These are phyloP conservation scores for Todus mexicanus DNA, from an alignment of 2,797 vertebrate genomes.

Conservation along the genomic window DNA sequence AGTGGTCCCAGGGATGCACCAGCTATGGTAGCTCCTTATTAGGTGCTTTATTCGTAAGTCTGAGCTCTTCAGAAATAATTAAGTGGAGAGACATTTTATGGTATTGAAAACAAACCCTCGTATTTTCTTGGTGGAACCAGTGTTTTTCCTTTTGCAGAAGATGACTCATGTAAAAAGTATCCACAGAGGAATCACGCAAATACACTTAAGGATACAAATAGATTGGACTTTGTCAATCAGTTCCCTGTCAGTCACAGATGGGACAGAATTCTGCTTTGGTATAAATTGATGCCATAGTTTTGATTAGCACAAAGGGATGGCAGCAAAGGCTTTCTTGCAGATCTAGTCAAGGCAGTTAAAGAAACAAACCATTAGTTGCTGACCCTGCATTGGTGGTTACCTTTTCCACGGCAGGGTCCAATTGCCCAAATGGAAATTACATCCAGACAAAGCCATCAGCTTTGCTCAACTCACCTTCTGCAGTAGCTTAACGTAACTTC, in stretches of 20 bases:
- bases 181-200: not conserved
- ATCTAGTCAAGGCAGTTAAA: not conserved
- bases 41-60: not conserved
- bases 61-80: slow-evolving; percentile 11
- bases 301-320: not conserved
- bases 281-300: not conserved
- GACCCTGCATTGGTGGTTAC: not conserved
- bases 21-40: not conserved
- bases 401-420: not conserved
- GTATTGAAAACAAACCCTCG: not conserved
- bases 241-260: not conserved
- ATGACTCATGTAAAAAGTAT: slow-evolving; percentile 36
- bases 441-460: accelerated
- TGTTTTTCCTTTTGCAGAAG: slow-evolving; percentile 15
- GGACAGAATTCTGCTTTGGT: not conserved
- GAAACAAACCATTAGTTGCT: not conserved
- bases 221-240: not conserved
- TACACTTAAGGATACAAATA: not conserved
- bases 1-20: not conserved
- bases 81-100: not conserved
- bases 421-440: not conserved
- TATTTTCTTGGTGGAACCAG: slow-evolving; percentile 19
- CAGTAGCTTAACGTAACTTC: not conserved
- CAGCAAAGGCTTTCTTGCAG: not conserved
- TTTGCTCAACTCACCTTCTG: not conserved